These are phyloP conservation scores for Thaumetopoea pityocampa DNA, from an alignment of 1,140 invertebrate genomes.

Conservation along the genomic window DNA sequence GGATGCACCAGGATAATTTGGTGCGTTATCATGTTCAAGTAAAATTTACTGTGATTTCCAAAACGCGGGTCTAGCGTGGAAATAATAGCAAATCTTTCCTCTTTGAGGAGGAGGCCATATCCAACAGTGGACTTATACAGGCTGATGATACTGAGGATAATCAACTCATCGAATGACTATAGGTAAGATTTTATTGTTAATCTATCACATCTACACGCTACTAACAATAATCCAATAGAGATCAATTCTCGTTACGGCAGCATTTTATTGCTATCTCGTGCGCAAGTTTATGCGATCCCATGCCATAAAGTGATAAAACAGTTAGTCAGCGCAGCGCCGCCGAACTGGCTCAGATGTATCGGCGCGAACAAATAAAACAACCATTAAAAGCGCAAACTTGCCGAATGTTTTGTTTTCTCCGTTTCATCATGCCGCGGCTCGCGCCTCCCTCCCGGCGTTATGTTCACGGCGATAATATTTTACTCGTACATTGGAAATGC, in stretches of 20 bases:
- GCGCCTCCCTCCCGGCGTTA: conserved; percentile 12
- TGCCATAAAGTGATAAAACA: conserved; percentile 74
- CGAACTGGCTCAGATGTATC: conserved; percentile 57
- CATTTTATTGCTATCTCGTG: conserved; percentile 57
- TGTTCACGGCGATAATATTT: conserved; percentile 16
- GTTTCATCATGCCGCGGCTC: conserved; percentile 23
- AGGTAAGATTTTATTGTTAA: too few relatives aligned
- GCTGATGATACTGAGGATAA: too few relatives aligned
- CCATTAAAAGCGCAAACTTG: conserved; percentile 60
- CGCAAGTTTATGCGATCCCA: conserved; percentile 64
- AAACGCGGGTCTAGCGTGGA: too few relatives aligned
- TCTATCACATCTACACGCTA: too few relatives aligned
- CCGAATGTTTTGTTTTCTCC: conserved; percentile 52
- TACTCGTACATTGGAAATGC: conserved; percentile 4
- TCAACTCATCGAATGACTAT: too few relatives aligned
- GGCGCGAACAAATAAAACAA: conserved; percentile 64
- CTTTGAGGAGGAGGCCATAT: too few relatives aligned
- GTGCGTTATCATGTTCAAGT: too few relatives aligned
- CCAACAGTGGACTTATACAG: too few relatives aligned
- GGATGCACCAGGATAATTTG: too few relatives aligned
- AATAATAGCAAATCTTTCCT: too few relatives aligned
- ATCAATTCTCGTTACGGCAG: conserved; percentile 21
- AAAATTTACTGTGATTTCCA: too few relatives aligned
- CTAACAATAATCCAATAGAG: too few relatives aligned
- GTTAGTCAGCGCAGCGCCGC: conserved; percentile 59